Percentiles rank a stretch among this genome's conserved stretches.
phyloP scores from a whole-genome alignment of 2,113 vertebrate genomes.

The Salminus brasiliensis region DNA sequence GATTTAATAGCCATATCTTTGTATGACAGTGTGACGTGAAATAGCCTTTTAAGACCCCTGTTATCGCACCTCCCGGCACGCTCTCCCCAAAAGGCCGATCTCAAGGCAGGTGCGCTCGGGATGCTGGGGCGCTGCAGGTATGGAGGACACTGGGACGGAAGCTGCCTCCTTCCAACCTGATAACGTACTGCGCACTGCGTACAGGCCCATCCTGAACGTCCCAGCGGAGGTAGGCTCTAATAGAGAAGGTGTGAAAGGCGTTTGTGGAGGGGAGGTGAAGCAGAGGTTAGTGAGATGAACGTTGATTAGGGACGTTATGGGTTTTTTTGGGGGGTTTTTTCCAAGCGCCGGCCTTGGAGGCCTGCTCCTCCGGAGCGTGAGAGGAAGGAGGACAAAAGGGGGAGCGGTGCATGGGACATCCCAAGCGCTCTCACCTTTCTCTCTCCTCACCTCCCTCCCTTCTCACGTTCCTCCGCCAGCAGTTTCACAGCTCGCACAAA shows the following conservation, averaged over 20 bases:
- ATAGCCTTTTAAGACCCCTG: not conserved
- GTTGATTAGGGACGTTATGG: conserved; percentile 22
- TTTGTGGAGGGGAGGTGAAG: conserved; percentile 36
- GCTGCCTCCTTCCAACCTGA: not conserved
- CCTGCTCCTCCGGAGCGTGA: conserved; percentile 40
- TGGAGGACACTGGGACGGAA: conserved; percentile 16
- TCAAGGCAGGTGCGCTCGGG: not conserved
- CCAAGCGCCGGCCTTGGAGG: conserved; percentile 17
- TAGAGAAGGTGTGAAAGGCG: conserved; percentile 36
- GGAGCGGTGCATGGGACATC: conserved; percentile 46
- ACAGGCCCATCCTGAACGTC: conserved; percentile 24
- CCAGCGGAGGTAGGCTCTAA: conserved; percentile 16
- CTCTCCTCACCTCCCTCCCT: conserved; percentile 42
- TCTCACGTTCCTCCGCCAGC: conserved; percentile 57
- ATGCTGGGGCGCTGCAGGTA: conserved; percentile 16
- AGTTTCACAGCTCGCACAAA: conserved; percentile 56
- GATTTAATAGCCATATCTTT: not conserved
- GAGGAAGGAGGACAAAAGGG: conserved; percentile 47
- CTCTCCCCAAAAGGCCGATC: not conserved
- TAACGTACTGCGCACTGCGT: not conserved
- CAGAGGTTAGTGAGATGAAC: conserved; percentile 39
- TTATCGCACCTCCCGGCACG: not conserved
- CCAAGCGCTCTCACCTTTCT: conserved; percentile 51
- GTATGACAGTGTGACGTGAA: not conserved
- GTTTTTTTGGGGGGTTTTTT: conserved; percentile 1